These are phyloP conservation scores for Oreochromis grahami DNA, from an alignment of 2,797 vertebrate species.

Conservation along the genomic window DNA sequence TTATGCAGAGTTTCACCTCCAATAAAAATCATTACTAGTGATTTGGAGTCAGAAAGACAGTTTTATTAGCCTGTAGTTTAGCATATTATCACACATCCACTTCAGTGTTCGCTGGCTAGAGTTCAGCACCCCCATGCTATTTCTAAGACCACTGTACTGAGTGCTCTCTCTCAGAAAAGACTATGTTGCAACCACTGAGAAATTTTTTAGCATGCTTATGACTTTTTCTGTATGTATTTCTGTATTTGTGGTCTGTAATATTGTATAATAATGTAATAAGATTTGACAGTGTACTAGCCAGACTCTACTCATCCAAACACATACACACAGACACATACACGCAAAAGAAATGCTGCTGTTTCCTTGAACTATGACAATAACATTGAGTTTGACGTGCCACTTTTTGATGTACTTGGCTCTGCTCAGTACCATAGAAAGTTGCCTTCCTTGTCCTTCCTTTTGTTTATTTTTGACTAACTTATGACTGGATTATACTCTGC, in stretches of 20 bases:
- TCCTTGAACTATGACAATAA: not conserved
- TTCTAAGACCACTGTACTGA: conserved; percentile 70
- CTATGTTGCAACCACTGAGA: not conserved
- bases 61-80: not conserved
- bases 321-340: not conserved
- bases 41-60: not conserved
- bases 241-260: not conserved
- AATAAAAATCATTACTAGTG: not conserved
- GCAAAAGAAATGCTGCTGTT: not conserved
- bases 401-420: not conserved
- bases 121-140: conserved; percentile 37
- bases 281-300: not conserved
- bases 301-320: not conserved
- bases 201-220: not conserved
- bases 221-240: not conserved
- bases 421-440: not conserved
- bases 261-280: not conserved
- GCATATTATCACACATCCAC: not conserved
- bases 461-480: not conserved
- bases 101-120: conserved; percentile 41
- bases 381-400: not conserved
- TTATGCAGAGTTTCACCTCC: not conserved
- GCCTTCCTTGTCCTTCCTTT: not conserved
- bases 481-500: not conserved
- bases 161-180: conserved; percentile 14